A percentile compares a stretch with the other conserved stretches of the same genome.
These are phyloP conservation scores for Perithous albicinctus DNA, from an alignment of 2,888 invertebrate species.

Conservation along the genomic window DNA sequence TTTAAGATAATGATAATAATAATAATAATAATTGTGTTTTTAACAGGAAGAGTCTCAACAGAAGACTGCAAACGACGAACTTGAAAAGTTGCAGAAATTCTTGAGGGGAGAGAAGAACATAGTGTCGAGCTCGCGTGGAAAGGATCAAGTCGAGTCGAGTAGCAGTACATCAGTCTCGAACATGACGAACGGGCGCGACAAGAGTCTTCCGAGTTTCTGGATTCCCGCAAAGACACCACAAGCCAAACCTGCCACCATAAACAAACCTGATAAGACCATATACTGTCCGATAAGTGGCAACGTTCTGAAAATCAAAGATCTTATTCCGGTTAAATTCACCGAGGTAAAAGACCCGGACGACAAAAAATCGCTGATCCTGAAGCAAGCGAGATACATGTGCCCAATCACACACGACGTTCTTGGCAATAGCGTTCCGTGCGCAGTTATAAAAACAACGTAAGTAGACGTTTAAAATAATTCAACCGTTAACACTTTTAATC, in stretches of 20 bases:
- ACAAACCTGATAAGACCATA: constrained; percentile 92
- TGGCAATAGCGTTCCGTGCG: constrained; percentile 97
- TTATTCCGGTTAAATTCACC: constrained; percentile 97
- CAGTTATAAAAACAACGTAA: constrained; percentile 95
- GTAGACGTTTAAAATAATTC: constrained; percentile 75
- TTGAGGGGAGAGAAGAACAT: constrained; percentile 93
- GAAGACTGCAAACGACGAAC: constrained; percentile 90
- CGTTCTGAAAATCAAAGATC: constrained; percentile 95
- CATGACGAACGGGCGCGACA: constrained; percentile 91
- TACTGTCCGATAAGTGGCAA: constrained; percentile 94
- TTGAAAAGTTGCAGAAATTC: constrained; percentile 91
- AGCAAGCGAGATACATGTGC: constrained; percentile 98
- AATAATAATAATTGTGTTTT: background rate
- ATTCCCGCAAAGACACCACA: constrained; percentile 96
- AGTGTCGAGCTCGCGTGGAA: constrained; percentile 80
- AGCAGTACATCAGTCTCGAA: constrained; percentile 89
- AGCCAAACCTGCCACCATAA: constrained; percentile 88
- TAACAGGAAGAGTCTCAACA: constrained; percentile 88
- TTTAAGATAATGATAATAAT: too few relatives aligned
- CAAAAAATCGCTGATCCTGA: constrained; percentile 94
- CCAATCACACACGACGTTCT: constrained; percentile 98
- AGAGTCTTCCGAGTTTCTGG: constrained; percentile 97
- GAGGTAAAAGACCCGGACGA: constrained; percentile 94
- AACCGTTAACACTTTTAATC: background rate
- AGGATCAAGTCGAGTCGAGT: constrained; percentile 60